phyloP scores from a whole-genome alignment of 2,888 invertebrate species.

The Epiblema foenella region DNA sequence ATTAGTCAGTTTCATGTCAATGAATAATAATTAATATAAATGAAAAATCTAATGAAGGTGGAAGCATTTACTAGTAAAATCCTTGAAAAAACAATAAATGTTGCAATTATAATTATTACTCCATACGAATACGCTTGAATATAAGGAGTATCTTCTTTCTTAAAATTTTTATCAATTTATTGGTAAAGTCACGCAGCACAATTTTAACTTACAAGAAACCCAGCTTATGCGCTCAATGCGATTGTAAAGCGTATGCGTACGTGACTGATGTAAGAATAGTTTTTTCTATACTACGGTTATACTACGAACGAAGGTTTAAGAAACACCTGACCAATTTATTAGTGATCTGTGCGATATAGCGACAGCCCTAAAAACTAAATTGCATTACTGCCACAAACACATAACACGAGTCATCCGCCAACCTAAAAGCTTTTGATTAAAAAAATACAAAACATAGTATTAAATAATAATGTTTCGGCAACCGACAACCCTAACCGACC shows the following conservation, averaged over 20 bases:
- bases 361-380: not conserved
- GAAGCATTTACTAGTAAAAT: not conserved
- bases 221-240: too few species aligned
- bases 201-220: too few species aligned
- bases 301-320: too few species aligned
- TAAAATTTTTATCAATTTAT: too few species aligned
- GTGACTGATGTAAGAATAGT: too few species aligned
- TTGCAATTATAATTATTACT: not conserved
- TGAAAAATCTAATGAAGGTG: not conserved
- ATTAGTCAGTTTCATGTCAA: too few species aligned
- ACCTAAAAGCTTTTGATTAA: constrained; percentile 4
- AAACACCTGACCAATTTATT: too few species aligned
- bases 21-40: not conserved
- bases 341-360: not conserved
- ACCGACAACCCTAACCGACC: constrained; percentile 37
- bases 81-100: not conserved
- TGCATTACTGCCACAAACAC: not conserved
- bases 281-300: too few species aligned
- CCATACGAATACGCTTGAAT: not conserved
- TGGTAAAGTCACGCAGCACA: too few species aligned
- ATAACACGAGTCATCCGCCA: not conserved
- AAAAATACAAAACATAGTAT: not conserved
- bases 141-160: too few species aligned
- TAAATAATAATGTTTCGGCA: constrained; percentile 22
- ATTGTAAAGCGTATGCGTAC: too few species aligned